phyloP scores from a whole-genome alignment of 2,797 vertebrate species.

The Pseudochromis fuscus region DNA sequence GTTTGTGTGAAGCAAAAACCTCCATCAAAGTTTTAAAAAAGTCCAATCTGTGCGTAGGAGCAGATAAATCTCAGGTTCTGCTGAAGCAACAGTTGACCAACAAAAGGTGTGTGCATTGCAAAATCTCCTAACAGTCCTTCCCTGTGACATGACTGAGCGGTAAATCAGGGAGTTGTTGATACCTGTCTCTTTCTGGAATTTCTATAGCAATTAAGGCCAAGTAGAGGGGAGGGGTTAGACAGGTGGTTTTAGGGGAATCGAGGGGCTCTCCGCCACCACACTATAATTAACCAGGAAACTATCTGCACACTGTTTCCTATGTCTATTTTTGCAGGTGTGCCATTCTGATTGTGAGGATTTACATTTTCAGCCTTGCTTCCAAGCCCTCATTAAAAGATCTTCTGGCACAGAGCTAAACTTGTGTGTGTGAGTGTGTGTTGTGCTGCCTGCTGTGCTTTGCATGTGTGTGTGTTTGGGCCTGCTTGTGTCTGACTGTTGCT shows the following conservation, averaged over 20 bases:
- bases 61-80: constrained; percentile 11
- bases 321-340: constrained; percentile 88
- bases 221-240: constrained; percentile 78
- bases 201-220: constrained; percentile 77
- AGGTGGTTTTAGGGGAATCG: constrained; percentile 81
- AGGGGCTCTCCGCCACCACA: constrained; percentile 65
- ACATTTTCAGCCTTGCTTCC: constrained; percentile 56
- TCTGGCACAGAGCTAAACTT: constrained; percentile 46
- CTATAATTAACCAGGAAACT: constrained; percentile 87
- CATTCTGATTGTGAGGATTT: constrained; percentile 72
- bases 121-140: constrained; percentile 62
- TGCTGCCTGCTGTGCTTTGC: constrained; percentile 43
- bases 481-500: constrained; percentile 59
- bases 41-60: background rate
- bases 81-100: constrained; percentile 43
- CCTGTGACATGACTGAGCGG: constrained; percentile 64
- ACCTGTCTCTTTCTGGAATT: constrained; percentile 82
- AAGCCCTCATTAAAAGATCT: constrained; percentile 58
- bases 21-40: background rate
- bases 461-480: constrained; percentile 65
- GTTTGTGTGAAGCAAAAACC: no score
- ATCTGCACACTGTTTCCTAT: constrained; percentile 82
- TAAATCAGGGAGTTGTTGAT: constrained; percentile 83
- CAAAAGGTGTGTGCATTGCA: constrained; percentile 56
- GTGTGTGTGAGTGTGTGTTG: constrained; percentile 52